These are phyloP conservation scores for Margaritifera margaritifera DNA, from an alignment of 2,888 invertebrate species.

Conservation along the genomic window DNA sequence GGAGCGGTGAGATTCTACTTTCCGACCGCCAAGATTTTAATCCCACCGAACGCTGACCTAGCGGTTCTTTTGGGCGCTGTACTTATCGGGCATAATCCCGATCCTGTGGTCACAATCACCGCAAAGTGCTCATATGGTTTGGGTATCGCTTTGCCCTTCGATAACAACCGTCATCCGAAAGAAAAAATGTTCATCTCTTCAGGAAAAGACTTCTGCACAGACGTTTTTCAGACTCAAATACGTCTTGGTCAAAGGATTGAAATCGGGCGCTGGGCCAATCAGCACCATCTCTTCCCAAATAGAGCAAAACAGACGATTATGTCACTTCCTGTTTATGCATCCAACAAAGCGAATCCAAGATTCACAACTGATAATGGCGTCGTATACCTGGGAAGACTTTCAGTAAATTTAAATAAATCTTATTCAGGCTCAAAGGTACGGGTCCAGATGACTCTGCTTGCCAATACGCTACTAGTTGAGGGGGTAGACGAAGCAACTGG, in stretches of 20 bases:
- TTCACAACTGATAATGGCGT: constrained; percentile 33
- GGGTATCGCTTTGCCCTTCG: constrained; percentile 44
- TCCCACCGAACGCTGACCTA: constrained; percentile 33
- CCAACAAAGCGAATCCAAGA: constrained; percentile 6
- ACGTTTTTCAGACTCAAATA: constrained; percentile 31
- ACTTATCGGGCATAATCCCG: constrained; percentile 36
- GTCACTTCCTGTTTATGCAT: constrained; percentile 23
- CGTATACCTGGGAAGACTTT: constrained; percentile 26
- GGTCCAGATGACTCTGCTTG: constrained; percentile 21
- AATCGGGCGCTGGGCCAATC: constrained; percentile 19
- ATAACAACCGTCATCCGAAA: constrained; percentile 28
- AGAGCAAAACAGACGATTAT: constrained; percentile 24
- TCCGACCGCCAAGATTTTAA: constrained; percentile 42
- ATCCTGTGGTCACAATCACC: constrained; percentile 20
- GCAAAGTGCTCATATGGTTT: constrained; percentile 39
- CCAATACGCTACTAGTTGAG: constrained; percentile 23
- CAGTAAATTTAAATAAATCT: constrained; percentile 19
- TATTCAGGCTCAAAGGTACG: constrained; percentile 16
- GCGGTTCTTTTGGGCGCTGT: constrained; percentile 42
- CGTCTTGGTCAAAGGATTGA: constrained; percentile 11
- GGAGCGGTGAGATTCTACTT: constrained; percentile 41
- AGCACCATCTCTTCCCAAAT: constrained; percentile 18
- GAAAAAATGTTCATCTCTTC: constrained; percentile 34
- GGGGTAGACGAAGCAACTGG: constrained; percentile 20
- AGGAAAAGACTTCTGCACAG: constrained; percentile 29